phyloP scores from a whole-genome alignment of 1,140 invertebrate genomes.

The Pogonomyrmex barbatus region DNA sequence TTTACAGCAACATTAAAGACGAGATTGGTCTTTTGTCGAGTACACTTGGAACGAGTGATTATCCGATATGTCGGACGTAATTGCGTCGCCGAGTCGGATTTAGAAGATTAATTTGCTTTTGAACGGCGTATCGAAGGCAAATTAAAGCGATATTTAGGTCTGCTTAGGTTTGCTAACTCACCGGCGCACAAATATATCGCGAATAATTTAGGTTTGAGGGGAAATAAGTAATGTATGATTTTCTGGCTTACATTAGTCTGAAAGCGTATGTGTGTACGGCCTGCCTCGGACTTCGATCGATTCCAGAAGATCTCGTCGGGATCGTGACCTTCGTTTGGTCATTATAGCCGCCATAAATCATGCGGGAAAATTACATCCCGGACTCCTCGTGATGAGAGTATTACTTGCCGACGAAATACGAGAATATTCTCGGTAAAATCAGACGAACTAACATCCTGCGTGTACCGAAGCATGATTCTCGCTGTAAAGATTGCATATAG shows the following conservation, averaged over 20 bases:
- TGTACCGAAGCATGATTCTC: neutral
- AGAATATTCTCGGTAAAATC: constrained; percentile 63
- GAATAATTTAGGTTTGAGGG: neutral
- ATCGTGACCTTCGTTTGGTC: constrained; percentile 77
- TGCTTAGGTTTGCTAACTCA: too few species aligned
- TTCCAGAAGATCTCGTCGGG: constrained; percentile 74
- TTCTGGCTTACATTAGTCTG: constrained; percentile 19
- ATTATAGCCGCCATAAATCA: constrained; percentile 78
- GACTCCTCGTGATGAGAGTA: constrained; percentile 76
- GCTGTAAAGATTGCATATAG: neutral
- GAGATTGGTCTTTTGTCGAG: constrained; percentile 39
- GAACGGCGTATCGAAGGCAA: neutral
- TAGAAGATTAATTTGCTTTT: constrained; percentile 17
- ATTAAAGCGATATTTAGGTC: too few species aligned
- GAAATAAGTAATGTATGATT: neutral
- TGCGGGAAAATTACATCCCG: constrained; percentile 77
- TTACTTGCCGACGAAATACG: constrained; percentile 72
- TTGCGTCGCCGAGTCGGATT: neutral
- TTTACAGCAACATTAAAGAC: constrained; percentile 50
- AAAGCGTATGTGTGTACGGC: constrained; percentile 23
- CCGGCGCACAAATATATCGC: neutral
- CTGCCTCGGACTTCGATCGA: constrained; percentile 68
- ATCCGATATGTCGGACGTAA: constrained; percentile 4
- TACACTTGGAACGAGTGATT: neutral
- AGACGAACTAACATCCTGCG: constrained; percentile 55